A percentile compares a stretch with the other conserved stretches of the same genome.
Evolutionary conservation across 2,113 vertebrate genomes (phyloP).

Genomic region (Tenebrosternarchus preto): DNA sequence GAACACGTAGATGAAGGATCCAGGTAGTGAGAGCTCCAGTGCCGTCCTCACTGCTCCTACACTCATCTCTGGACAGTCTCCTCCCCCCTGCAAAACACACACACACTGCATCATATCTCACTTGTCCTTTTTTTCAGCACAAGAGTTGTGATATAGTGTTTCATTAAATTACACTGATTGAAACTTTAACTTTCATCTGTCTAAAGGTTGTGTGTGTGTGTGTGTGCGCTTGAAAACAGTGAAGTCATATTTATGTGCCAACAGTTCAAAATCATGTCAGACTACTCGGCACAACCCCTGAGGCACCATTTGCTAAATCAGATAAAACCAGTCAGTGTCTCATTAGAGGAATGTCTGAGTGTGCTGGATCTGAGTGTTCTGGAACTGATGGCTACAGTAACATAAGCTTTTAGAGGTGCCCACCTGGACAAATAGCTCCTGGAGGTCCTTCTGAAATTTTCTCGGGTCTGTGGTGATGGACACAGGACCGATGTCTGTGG

Average conservation of each 20-base stretch:
- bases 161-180: too few species aligned
- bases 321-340: too few species aligned
- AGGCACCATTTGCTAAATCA: too few species aligned
- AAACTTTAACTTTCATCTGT: neutral
- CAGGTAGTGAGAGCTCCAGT: constrained; percentile 82
- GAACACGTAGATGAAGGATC: constrained; percentile 92
- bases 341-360: too few species aligned
- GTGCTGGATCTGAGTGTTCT: too few species aligned
- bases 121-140: neutral
- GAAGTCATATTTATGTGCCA: too few species aligned
- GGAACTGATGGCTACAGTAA: neutral
- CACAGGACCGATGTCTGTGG: constrained; percentile 85
- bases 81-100: constrained; percentile 82
- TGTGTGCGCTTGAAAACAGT: too few species aligned
- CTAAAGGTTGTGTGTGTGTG: too few species aligned
- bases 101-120: neutral
- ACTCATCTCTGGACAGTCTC: constrained; percentile 95
- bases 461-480: constrained; percentile 84
- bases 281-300: too few species aligned
- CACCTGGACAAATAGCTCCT: constrained; percentile 92
- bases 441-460: constrained; percentile 86
- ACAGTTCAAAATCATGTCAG: too few species aligned
- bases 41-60: constrained; percentile 87
- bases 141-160: neutral
- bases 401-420: constrained; percentile 21